A percentile compares a stretch with the other conserved stretches of the same genome.
Evolutionary conservation across 2,797 vertebrate species (phyloP).

Genomic region (Cirrhinus mrigala): DNA sequence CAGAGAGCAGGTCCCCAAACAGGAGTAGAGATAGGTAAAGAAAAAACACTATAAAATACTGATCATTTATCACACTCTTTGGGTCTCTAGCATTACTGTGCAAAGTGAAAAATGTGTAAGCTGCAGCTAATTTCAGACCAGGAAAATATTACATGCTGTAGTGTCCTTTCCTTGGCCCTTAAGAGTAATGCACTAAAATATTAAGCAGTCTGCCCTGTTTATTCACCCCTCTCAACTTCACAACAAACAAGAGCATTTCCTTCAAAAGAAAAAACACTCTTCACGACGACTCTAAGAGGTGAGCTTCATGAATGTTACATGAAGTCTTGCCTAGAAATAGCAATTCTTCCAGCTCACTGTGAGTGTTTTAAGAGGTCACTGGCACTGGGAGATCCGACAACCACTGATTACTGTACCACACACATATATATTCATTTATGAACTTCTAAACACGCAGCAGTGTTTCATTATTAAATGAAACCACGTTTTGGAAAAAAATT

Average conservation of each 20-base stretch:
- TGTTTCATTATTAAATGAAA: too few relatives aligned
- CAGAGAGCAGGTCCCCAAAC: background rate
- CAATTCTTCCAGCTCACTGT: constrained; percentile 64
- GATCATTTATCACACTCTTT: constrained; percentile 33
- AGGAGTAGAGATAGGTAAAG: background rate
- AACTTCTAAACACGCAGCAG: background rate
- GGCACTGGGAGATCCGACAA: constrained; percentile 14
- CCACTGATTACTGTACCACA: constrained; percentile 60
- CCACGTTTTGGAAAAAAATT: too few relatives aligned
- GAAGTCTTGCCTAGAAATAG: constrained; percentile 75
- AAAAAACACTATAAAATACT: constrained; percentile 9
- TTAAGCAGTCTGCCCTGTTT: constrained; percentile 45
- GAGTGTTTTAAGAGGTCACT: constrained; percentile 70
- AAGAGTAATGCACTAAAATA: constrained; percentile 50
- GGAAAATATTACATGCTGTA: constrained; percentile 4
- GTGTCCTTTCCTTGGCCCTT: constrained; percentile 44
- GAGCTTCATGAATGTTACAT: constrained; percentile 79
- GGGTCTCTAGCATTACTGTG: constrained; percentile 19
- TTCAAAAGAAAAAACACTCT: constrained; percentile 63
- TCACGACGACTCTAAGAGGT: constrained; percentile 63
- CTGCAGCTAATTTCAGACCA: constrained; percentile 6
- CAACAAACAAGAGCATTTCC: constrained; percentile 60
- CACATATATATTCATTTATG: background rate
- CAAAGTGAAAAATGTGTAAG: constrained; percentile 43
- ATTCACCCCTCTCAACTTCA: constrained; percentile 58